Conservation (phyloP, 1,140 invertebrate species). For the Aphelenchoides fujianensis region DNA sequence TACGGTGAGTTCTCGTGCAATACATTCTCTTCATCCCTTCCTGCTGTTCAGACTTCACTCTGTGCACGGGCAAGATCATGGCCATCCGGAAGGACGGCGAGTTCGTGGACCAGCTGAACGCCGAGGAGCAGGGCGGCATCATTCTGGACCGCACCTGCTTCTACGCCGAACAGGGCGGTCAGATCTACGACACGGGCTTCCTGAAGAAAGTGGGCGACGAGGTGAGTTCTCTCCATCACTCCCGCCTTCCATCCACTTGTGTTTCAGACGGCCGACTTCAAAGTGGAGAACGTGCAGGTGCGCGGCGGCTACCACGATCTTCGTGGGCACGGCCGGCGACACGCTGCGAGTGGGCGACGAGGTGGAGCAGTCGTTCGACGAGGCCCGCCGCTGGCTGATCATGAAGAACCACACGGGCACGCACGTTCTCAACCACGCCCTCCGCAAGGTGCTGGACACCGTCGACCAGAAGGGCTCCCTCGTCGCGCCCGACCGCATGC, state of each 20-base stretch:
- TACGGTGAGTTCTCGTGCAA: constrained; percentile 67
- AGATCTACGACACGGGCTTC: constrained; percentile 94
- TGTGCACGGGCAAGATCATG: constrained; percentile 66
- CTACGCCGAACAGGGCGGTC: constrained; percentile 90
- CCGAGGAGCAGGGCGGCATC: constrained; percentile 85
- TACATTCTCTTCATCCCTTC: constrained; percentile 11
- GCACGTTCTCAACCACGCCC: constrained; percentile 89
- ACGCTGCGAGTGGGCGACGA: constrained; percentile 80
- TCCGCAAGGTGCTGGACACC: constrained; percentile 80
- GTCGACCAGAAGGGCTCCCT: constrained; percentile 96
- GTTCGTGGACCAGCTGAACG: constrained; percentile 79
- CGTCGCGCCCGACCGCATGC: constrained; percentile 90
- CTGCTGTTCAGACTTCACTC: constrained; percentile 64
- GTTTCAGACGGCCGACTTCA: constrained; percentile 83
- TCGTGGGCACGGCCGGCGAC: constrained; percentile 75
- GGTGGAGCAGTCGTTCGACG: constrained; percentile 78
- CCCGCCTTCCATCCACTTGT: constrained; percentile 51
- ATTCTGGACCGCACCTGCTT: constrained; percentile 85
- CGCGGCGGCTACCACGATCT: constrained; percentile 91
- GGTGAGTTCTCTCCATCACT: constrained; percentile 49
- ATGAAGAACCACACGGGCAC: constrained; percentile 99
- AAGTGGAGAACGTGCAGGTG: constrained; percentile 90
- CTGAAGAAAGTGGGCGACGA: constrained; percentile 82
- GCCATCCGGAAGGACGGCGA: constrained; percentile 73
- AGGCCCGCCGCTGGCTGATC: constrained; percentile 75